phyloP scores from a whole-genome alignment of 1,140 invertebrate genomes.

The Ylistrum balloti region DNA sequence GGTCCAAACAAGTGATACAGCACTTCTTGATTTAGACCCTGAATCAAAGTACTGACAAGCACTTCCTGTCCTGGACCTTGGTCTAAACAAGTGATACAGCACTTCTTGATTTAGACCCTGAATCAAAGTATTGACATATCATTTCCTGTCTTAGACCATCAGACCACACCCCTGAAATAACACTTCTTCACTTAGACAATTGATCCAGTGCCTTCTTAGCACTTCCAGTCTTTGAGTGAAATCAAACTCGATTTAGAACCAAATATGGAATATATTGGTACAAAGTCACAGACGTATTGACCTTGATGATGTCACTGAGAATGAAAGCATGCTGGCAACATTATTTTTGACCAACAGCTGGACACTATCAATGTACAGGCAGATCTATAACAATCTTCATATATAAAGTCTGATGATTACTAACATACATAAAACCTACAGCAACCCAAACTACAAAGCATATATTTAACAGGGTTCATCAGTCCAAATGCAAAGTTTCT shows the following conservation, averaged over 20 bases:
- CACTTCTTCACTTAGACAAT: neutral
- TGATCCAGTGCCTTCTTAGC: too few species aligned
- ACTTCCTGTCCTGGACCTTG: neutral
- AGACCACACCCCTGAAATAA: neutral
- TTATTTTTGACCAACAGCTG: neutral
- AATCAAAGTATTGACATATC: neutral
- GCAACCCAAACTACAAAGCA: too few species aligned
- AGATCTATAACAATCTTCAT: too few species aligned
- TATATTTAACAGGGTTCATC: too few species aligned
- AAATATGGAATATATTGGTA: too few species aligned
- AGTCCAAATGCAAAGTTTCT: too few species aligned
- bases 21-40: too few species aligned
- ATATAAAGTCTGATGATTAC: too few species aligned
- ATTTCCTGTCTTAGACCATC: neutral
- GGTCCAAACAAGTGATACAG: too few species aligned
- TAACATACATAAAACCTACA: too few species aligned
- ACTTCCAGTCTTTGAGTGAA: too few species aligned
- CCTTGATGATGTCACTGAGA: neutral
- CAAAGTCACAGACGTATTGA: neutral
- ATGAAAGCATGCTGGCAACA: neutral
- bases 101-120: neutral
- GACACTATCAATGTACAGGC: neutral
- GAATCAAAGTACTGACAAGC: neutral
- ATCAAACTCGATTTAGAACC: neutral
- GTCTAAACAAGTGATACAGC: neutral